Base-by-base conservation (phyloP, 1,140 invertebrate genomes). In the Hormaphis cornu region DNA sequence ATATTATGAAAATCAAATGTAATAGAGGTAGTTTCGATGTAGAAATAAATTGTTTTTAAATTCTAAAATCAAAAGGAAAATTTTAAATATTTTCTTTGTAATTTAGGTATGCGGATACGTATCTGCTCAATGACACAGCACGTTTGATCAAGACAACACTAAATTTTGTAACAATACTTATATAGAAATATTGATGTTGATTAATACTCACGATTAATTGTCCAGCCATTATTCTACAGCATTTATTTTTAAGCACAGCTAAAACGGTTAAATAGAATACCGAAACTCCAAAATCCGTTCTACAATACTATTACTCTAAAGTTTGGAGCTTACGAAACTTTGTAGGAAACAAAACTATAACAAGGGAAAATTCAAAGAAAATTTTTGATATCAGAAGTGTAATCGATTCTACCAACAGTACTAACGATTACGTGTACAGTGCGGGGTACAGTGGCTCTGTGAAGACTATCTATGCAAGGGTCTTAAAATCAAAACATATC, bases 301-400 rank as follows among this genome's bases (percentile, higher is more conserved):
- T n/a, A n/a, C n/a, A n/a, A n/a, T n/a, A n/a, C n/a, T n/a, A n/a
- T n/a, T n/a, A n/a, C n/a, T n/a, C n/a, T n/a, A n/a, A n/a, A n/a
- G n/a, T n/a, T n/a, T n/a, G n/a, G n/a, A n/a, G n/a, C n/a, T n/a
- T n/a, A n/a, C n/a, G n/a, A n/a, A n/a, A n/a, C n/a, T 16, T 12
- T 37, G 22, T 37, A 22, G 37, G 18, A 56, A 42, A 12, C 8
- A 42, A 12, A n/a, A n/a, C n/a, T 46, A 10, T 16, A 24, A 66
- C 61, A 66, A 66, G 61, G n/a, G 28, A 46, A 66, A 66, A 50
- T 66, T 66, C 42, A 66, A 66, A 66, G 61, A 48, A 66, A 66
- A 66, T 50, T 66, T 28, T 48, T 9, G 26, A 66, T 66, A 66
- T 66, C 61, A 66, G n/a, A 33, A 48, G 3, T 66, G 28, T 33